phyloP scores from a whole-genome alignment of 2,797 vertebrate species.

The Pampus argenteus region DNA sequence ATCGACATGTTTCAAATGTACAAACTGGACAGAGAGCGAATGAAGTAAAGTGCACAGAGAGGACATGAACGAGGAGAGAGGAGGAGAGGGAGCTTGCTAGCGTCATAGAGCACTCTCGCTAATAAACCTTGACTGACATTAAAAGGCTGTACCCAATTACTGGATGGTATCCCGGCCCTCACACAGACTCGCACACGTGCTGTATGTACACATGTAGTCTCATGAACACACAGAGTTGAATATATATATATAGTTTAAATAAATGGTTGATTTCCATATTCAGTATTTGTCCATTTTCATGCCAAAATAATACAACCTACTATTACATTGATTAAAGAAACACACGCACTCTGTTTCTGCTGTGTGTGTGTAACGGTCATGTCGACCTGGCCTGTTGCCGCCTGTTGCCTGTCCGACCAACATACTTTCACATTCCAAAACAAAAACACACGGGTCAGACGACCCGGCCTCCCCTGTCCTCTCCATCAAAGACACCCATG shows the following conservation, averaged over 20 bases:
- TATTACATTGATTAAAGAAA: conserved; percentile 11
- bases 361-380: conserved; percentile 39
- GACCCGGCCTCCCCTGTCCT: conserved; percentile 16
- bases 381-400: conserved; percentile 30
- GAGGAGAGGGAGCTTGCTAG: conserved; percentile 38
- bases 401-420: conserved; percentile 31
- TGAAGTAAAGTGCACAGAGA: conserved; percentile 41
- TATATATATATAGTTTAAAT: not conserved
- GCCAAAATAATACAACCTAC: not conserved
- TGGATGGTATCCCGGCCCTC: conserved; percentile 56
- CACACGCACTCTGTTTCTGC: conserved; percentile 12
- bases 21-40: not conserved
- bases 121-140: conserved; percentile 70
- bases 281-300: conserved; percentile 1
- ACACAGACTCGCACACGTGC: conserved; percentile 39
- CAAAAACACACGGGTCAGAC: conserved; percentile 69
- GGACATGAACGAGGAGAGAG: conserved; percentile 27
- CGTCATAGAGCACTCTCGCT: conserved; percentile 51
- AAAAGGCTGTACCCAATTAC: conserved; percentile 66
- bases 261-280: conserved; percentile 10
- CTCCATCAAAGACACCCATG: conserved; percentile 49
- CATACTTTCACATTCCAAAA: conserved; percentile 64
- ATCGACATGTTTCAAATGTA: conserved; percentile 49
- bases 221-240: conserved; percentile 14
- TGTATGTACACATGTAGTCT: not conserved